phyloP scores from a whole-genome alignment of 2,888 invertebrate genomes.

The Stenurella melanura region DNA sequence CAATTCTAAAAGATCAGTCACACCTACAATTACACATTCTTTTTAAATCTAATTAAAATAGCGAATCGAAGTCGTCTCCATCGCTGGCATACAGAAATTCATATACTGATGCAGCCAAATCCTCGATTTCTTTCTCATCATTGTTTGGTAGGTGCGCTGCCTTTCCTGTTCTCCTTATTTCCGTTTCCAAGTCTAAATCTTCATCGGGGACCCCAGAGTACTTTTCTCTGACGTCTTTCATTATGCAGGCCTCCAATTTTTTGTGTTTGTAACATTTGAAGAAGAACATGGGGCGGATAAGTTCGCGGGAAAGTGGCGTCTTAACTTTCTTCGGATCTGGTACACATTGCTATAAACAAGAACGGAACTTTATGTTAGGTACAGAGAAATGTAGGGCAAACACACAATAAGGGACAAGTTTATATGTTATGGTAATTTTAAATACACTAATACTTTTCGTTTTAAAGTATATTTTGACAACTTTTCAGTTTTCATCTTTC shows the following conservation, averaged over 20 bases:
- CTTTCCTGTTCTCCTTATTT: slow-evolving; percentile 75
- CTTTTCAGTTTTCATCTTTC: too few relatives aligned
- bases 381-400: not conserved
- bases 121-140: slow-evolving; percentile 74
- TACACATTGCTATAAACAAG: slow-evolving; percentile 79
- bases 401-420: too few relatives aligned
- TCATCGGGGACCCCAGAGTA: slow-evolving; percentile 76
- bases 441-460: too few relatives aligned
- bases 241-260: slow-evolving; percentile 82
- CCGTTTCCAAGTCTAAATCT: slow-evolving; percentile 74
- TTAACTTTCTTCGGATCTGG: slow-evolving; percentile 80
- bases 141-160: slow-evolving; percentile 72
- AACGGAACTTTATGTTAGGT: slow-evolving; percentile 8
- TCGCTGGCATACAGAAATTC: slow-evolving; percentile 79
- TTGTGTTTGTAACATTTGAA: slow-evolving; percentile 85
- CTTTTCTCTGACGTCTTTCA: slow-evolving; percentile 82
- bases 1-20: slow-evolving; percentile 20
- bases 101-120: slow-evolving; percentile 78
- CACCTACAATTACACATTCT: slow-evolving; percentile 6
- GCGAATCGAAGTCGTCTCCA: slow-evolving; percentile 75
- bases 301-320: slow-evolving; percentile 79
- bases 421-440: too few relatives aligned
- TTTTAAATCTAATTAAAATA: slow-evolving; percentile 61
- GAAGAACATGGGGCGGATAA: slow-evolving; percentile 83
- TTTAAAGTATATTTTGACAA: too few relatives aligned